These are phyloP conservation scores for Metaphire vulgaris DNA, from an alignment of 1,140 invertebrate genomes.

Conservation along the genomic window DNA sequence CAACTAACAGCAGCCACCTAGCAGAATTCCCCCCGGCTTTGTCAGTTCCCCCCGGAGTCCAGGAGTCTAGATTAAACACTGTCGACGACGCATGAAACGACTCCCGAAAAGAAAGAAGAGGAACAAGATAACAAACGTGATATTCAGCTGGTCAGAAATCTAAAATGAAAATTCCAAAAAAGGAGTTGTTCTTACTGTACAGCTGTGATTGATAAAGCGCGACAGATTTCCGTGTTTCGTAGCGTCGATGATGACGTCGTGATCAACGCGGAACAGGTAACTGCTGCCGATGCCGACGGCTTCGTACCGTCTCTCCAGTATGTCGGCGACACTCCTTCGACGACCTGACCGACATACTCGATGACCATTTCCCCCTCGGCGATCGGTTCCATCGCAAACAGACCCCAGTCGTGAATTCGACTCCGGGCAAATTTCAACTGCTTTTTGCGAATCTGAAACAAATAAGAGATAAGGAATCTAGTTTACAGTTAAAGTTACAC, in stretches of 20 bases:
- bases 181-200: slow-evolving; percentile 90
- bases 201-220: slow-evolving; percentile 98
- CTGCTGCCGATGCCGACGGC: slow-evolving; percentile 92
- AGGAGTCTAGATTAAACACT: too few relatives aligned
- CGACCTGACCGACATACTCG: slow-evolving; percentile 96
- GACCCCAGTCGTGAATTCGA: slow-evolving; percentile 97
- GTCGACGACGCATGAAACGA: too few relatives aligned
- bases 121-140: too few relatives aligned
- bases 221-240: slow-evolving; percentile 97
- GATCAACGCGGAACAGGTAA: slow-evolving; percentile 94
- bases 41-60: too few relatives aligned
- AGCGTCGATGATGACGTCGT: slow-evolving; percentile 96
- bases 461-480: neutral
- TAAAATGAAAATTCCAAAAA: too few relatives aligned
- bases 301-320: slow-evolving; percentile 90
- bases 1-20: too few relatives aligned
- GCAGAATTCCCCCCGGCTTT: too few relatives aligned
- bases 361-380: slow-evolving; percentile 99
- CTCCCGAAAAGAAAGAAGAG: too few relatives aligned
- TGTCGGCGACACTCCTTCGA: slow-evolving; percentile 90
- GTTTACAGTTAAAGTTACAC: neutral
- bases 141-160: too few relatives aligned
- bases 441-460: slow-evolving; percentile 82
- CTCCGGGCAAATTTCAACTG: slow-evolving; percentile 95
- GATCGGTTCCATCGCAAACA: slow-evolving; percentile 97